Evolutionary conservation across 1,140 invertebrate genomes (phyloP).

Genomic region (Riptortus pedestris): DNA sequence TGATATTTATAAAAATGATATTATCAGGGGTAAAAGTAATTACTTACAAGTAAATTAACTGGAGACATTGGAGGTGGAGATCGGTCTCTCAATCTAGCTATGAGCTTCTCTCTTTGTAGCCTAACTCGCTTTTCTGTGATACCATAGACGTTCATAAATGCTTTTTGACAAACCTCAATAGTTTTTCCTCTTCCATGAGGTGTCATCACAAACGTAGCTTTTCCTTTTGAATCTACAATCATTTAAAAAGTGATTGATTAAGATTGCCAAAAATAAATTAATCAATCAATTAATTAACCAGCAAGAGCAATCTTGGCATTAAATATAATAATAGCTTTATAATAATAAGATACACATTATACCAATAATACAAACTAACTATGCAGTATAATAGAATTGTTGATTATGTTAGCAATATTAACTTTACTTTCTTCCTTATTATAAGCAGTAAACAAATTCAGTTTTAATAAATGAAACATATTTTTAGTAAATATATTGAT

Average conservation of each 20-base stretch:
- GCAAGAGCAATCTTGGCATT: too few species aligned
- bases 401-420: too few species aligned
- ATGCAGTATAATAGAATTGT: too few species aligned
- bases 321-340: not conserved
- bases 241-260: slow-evolving; percentile 1
- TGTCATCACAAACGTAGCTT: slow-evolving; percentile 15
- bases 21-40: too few species aligned
- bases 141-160: slow-evolving; percentile 43
- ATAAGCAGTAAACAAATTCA: too few species aligned
- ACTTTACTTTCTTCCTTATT: too few species aligned
- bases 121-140: slow-evolving; percentile 44
- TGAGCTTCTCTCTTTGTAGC: slow-evolving; percentile 41
- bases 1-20: too few species aligned
- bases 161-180: slow-evolving; percentile 44
- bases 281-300: not conserved
- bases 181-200: slow-evolving; percentile 29
- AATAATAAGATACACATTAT: too few species aligned
- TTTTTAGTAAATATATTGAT: too few species aligned
- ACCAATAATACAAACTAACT: too few species aligned
- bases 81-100: slow-evolving; percentile 34
- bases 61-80: not conserved
- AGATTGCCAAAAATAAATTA: not conserved
- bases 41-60: not conserved
- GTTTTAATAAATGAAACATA: too few species aligned
- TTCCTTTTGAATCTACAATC: slow-evolving; percentile 24